Conservation (phyloP, 2,797 vertebrate species). For the Channallabes apus region DNA sequence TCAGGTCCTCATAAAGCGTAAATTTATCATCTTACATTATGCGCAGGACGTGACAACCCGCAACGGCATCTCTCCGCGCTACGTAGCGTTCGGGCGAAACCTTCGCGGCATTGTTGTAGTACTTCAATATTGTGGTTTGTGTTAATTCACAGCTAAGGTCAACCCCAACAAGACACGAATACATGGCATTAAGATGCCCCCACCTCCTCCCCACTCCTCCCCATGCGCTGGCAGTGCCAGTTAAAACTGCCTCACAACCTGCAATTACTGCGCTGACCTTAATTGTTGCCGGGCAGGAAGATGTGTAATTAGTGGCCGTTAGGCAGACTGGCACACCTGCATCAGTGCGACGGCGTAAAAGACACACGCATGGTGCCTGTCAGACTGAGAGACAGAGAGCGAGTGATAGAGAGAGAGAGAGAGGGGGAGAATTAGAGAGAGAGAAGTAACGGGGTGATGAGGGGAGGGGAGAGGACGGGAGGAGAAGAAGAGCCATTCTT, state of each 20-base stretch:
- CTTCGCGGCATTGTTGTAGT: constrained; percentile 63
- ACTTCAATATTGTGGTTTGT: constrained; percentile 39
- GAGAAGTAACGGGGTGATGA: neutral
- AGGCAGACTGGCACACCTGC: constrained; percentile 94
- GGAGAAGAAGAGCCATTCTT: constrained; percentile 82
- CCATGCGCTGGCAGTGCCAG: constrained; percentile 78
- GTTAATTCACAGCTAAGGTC: constrained; percentile 39
- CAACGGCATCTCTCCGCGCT: neutral
- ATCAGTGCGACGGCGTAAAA: constrained; percentile 66
- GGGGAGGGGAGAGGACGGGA: constrained; percentile 32
- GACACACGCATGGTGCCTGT: constrained; percentile 66
- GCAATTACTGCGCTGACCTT: constrained; percentile 97
- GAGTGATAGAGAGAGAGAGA: constrained; percentile 38
- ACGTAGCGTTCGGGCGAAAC: neutral
- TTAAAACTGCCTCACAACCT: constrained; percentile 81
- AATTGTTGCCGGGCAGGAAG: constrained; percentile 93
- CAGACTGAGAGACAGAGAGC: constrained; percentile 68
- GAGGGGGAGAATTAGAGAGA: constrained; percentile 45
- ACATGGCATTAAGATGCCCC: constrained; percentile 71
- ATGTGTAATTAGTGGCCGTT: constrained; percentile 96
- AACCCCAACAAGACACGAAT: constrained; percentile 56
- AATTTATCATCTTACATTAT: neutral
- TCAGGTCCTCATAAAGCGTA: neutral
- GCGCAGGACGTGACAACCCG: neutral
- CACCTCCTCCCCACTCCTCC: constrained; percentile 69